Evolutionary conservation across 2,888 invertebrate genomes (phyloP), one percentile per base, ranked within the genome.

Genomic region (Rhorus exstirpatorius): DNA sequence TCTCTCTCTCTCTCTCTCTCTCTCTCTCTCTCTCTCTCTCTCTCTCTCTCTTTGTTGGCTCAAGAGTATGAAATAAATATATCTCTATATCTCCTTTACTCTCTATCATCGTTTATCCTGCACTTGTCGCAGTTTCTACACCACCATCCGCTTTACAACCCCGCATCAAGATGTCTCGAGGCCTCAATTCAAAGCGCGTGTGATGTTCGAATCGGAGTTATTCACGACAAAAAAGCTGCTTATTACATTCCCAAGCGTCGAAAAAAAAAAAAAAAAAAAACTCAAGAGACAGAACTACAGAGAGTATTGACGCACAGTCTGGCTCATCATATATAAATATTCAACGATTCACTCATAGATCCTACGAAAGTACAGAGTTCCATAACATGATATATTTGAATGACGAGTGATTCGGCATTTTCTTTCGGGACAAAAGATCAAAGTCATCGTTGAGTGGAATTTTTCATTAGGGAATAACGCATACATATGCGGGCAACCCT

Each of bases 361-460:
- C 8, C 41, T 6, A 44, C 41, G 19, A 38, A 12, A 1, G 49
- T 6, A 31, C 12, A 6, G 17, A 53, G 51, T 41, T 26, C 6
- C 19, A 7, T 26, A 44, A 24, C 14, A 72, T 35, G n/a, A 49
- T 38, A 10, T 46, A 19, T 58, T 55, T 7, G 7, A 24, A 24
- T 38, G 41, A 26, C 31, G 53, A 14, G 3, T 60, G 31, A 31
- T 46, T 41, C 60, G 21, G 44, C 17, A 19, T 58, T 19, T 24
- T 60, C 24, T 60, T 74, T 61, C 79, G 49, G 49, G 24, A 75
- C 41, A 71, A 81, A 85, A 89, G 90, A 91, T 91, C 89, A 90
- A 91, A 91, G 90, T 86, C 80, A 46, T 81, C 84, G 86, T 86
- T 84, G 83, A 88, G 88, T 88, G 21, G 44, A 87, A 86, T 87